These are phyloP conservation scores for Zosterops lateralis DNA, from an alignment of 2,113 vertebrate genomes.

Conservation along the genomic window DNA sequence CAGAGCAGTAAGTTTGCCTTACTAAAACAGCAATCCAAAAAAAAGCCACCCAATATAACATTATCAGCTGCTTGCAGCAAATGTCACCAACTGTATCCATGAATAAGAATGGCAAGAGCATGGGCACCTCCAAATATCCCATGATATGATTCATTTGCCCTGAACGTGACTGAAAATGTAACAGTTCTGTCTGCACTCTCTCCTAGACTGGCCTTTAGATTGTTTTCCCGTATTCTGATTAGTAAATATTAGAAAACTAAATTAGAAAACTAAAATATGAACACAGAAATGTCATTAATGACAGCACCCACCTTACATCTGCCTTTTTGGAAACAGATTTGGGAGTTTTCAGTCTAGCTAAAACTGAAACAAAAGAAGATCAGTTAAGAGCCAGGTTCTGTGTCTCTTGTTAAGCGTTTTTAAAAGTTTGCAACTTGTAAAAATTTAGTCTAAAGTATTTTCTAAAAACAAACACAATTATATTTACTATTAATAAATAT, in stretches of 20 bases:
- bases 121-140: background rate
- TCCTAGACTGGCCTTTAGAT: background rate
- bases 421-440: background rate
- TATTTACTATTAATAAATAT: background rate
- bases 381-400: background rate
- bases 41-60: background rate
- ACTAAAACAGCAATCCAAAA: background rate
- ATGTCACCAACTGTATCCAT: background rate
- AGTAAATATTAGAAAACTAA: background rate
- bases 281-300: background rate
- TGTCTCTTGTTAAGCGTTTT: background rate
- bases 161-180: background rate
- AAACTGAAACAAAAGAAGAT: conserved; percentile 55
- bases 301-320: conserved; percentile 16
- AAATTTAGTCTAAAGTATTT: background rate
- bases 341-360: conserved; percentile 33
- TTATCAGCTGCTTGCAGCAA: background rate
- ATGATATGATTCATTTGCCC: background rate
- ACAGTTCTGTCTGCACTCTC: background rate
- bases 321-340: background rate
- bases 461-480: background rate
- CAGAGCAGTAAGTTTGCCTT: background rate
- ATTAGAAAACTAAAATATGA: background rate
- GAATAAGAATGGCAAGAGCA: background rate
- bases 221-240: background rate